phyloP scores from a whole-genome alignment of 1,140 invertebrate species.

The Drosophila sp. region DNA sequence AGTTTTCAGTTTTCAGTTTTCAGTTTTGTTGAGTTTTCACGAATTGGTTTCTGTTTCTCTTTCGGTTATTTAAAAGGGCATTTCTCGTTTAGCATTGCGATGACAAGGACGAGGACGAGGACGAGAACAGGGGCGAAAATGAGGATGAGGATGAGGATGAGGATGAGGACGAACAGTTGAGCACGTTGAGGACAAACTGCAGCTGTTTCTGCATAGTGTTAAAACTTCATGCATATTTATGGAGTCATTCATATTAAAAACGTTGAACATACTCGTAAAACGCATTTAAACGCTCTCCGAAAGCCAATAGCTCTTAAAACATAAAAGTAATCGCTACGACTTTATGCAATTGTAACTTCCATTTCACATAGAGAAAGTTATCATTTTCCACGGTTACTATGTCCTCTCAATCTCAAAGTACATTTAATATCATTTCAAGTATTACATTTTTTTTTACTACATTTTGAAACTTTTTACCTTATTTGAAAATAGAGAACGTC shows the following conservation, averaged over 20 bases:
- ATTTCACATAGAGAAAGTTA: constrained; percentile 27
- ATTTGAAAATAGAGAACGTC: no score
- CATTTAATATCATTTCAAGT: background rate
- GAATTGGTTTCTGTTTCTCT: constrained; percentile 64
- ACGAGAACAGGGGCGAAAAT: no score
- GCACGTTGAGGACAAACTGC: constrained; percentile 24
- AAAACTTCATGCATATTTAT: constrained; percentile 84
- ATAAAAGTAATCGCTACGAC: constrained; percentile 41
- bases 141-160: background rate
- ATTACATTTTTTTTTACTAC: background rate
- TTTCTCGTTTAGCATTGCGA: constrained; percentile 55
- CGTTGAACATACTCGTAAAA: constrained; percentile 59
- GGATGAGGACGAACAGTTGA: constrained; percentile 2
- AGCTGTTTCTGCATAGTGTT: constrained; percentile 80
- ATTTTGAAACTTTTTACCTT: no score
- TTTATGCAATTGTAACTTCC: constrained; percentile 29
- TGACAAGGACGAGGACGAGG: background rate
- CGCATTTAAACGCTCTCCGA: constrained; percentile 70
- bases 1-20: no score
- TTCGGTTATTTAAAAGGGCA: constrained; percentile 77
- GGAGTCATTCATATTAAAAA: constrained; percentile 82
- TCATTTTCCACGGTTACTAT: background rate
- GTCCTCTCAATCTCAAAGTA: constrained; percentile 19
- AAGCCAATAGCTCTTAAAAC: constrained; percentile 34
- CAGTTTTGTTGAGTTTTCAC: constrained; percentile 44